phyloP scores from a whole-genome alignment of 1,140 invertebrate species.

The Lepidurus couesii region DNA sequence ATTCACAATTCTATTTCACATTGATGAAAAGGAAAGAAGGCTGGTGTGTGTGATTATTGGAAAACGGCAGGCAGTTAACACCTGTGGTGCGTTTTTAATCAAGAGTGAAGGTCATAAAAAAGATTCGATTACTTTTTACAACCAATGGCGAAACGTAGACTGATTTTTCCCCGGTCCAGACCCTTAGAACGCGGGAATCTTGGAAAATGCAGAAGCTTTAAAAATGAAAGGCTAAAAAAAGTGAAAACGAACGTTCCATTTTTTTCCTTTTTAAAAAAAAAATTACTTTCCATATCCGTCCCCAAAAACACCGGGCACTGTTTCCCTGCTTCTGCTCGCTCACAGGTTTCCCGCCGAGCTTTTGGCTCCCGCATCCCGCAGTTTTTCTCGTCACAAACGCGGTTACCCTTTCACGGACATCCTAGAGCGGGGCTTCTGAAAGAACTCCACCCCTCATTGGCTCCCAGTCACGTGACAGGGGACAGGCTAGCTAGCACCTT shows the following conservation, averaged over 20 bases:
- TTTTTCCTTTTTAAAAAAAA: too few species aligned
- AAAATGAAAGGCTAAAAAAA: too few species aligned
- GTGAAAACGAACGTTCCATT: too few species aligned
- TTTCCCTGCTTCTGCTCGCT: too few species aligned
- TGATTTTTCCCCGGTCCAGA: too few species aligned
- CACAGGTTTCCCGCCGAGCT: background rate
- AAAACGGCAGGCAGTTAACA: background rate
- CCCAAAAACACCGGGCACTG: too few species aligned
- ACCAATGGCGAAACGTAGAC: background rate
- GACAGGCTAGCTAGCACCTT: background rate
- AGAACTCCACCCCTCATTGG: background rate
- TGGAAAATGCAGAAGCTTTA: background rate
- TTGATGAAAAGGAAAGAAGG: too few species aligned
- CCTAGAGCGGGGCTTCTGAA: background rate
- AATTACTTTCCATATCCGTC: too few species aligned
- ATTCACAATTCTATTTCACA: too few species aligned
- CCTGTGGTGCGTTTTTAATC: background rate
- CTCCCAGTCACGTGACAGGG: background rate
- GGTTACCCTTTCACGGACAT: conserved; percentile 21
- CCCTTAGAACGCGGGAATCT: too few species aligned
- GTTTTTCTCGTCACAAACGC: background rate
- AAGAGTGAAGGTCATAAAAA: conserved; percentile 10
- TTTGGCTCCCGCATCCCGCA: conserved; percentile 10
- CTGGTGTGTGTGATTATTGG: background rate
- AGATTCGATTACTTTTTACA: conserved; percentile 5